Base-by-base conservation (phyloP, 2,113 vertebrate genomes). In the Heteronetta atricapilla region DNA sequence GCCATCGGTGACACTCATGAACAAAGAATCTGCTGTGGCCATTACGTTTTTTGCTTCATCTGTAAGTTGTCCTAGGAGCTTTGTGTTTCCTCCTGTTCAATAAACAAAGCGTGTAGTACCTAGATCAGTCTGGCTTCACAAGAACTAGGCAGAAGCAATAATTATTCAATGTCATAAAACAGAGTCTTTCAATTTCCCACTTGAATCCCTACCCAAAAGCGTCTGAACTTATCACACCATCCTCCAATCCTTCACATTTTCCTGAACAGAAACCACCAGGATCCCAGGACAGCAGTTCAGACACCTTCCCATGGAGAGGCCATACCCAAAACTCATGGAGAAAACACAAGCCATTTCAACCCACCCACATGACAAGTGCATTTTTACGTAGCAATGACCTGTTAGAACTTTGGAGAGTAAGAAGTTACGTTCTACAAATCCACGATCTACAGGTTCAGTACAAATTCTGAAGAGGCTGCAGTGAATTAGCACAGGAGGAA, bases 21-120 rank as follows among this genome's bases (percentile, higher is more conserved):
- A 97, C 50, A 98, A 95, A 1, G 98, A 98, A 77, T 98, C 97
- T 0, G 95, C 98, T 8, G 70, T 2, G 8, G 77, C 97, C 87
- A 99, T 97, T 92, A 97, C 56, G 5, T 95, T 92, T 81, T 42
- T 98, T 2, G 98, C 97, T 14, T 98, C 98, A 1, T 94, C 64
- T 2, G 98, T 96, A 5, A 99, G 97, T 2, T 96, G 10, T 26
- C 97, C 96, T 20, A 98, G 72, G 36, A 99, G 73, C 13, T 96
- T 95, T 83, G 89, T 53, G 8, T 98, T 95, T 26, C 90, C 72
- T 70, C 98, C 99, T 99, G 95, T 34, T 6, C 68, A 72, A 86
- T 29, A 78, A 20, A 97, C 21, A 74, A 83, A 82, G 23, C 8
- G 31, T 2, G 10, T n/a, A 74, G 86, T 62, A 28, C 13, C 40